Conservation (phyloP, 2,113 vertebrate genomes). For the Indri indri region DNA sequence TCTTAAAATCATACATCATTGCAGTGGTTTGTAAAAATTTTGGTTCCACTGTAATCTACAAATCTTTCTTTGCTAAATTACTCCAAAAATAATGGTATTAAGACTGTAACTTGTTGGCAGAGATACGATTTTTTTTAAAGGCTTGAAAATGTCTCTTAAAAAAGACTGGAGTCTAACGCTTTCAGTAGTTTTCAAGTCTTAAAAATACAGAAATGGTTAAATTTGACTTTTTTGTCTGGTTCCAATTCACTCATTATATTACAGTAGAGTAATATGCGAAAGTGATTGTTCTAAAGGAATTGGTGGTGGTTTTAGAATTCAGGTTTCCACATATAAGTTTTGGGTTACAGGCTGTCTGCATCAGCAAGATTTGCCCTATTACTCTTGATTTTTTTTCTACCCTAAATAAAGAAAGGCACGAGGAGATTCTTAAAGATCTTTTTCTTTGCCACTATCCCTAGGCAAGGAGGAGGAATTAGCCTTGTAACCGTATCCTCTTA, state of each 20-base stretch:
- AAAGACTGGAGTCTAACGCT: background rate
- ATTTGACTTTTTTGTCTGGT: background rate
- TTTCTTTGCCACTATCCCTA: conserved; percentile 40
- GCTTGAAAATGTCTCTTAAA: background rate
- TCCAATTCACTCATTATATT: background rate
- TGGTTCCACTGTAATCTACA: background rate
- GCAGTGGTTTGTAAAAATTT: background rate
- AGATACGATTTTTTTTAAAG: background rate
- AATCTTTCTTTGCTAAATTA: background rate
- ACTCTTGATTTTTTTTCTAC: background rate
- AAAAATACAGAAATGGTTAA: background rate
- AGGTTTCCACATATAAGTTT: background rate
- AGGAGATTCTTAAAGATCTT: background rate
- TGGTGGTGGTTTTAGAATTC: background rate
- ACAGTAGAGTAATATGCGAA: background rate
- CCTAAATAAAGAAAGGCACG: background rate
- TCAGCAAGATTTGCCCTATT: background rate
- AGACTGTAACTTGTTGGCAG: background rate
- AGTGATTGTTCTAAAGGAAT: background rate
- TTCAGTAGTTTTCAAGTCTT: background rate
- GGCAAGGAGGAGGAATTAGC: conserved; percentile 44
- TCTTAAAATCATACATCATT: background rate
- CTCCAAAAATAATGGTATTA: background rate
- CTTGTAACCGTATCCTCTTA: conserved; percentile 31
- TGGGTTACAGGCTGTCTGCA: background rate